Evolutionary conservation across 2,888 invertebrate species (phyloP).

Genomic region (Dicyrtomina minuta): DNA sequence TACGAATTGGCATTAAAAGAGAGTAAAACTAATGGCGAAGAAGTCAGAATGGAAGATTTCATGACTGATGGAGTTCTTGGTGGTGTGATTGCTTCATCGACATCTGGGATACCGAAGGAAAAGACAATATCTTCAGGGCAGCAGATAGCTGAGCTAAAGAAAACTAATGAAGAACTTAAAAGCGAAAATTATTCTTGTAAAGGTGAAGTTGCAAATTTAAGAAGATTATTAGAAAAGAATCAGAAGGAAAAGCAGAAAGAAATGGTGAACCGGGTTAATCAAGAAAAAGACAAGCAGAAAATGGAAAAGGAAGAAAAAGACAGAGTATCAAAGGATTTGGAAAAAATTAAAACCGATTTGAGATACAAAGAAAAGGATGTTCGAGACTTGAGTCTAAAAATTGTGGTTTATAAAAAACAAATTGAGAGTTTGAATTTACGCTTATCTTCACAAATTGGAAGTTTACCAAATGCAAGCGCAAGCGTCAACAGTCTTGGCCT

Average conservation of each 20-base stretch:
- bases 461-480: background rate
- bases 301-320: background rate
- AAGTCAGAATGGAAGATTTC: constrained; percentile 21
- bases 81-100: background rate
- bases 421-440: background rate
- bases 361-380: background rate
- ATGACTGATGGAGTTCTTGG: constrained; percentile 18
- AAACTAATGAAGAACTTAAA: constrained; percentile 14
- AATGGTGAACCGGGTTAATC: constrained; percentile 4
- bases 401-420: constrained; percentile 7
- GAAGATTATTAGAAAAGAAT: constrained; percentile 18
- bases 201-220: constrained; percentile 27
- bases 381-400: background rate
- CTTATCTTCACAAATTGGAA: background rate
- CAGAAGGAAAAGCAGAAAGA: constrained; percentile 3
- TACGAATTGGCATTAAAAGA: constrained; percentile 11
- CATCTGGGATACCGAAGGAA: background rate
- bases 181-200: constrained; percentile 6
- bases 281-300: background rate
- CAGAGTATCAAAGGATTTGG: background rate
- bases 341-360: background rate
- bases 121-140: background rate
- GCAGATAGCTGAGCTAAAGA: constrained; percentile 12
- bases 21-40: constrained; percentile 3
- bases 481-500: background rate